Conservation (phyloP, 2,888 invertebrate genomes). For the Allolobophora icterica region DNA sequence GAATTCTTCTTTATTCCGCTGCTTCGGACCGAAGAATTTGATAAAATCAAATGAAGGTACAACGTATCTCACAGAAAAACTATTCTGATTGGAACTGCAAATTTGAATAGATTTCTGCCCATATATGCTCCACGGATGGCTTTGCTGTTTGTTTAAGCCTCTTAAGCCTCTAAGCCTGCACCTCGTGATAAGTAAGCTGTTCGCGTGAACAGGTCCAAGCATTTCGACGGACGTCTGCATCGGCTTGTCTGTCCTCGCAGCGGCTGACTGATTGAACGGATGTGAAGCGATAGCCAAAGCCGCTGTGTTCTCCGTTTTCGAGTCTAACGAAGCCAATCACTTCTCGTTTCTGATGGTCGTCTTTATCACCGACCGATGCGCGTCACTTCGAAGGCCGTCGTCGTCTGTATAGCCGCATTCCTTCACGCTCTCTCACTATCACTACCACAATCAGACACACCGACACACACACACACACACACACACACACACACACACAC, state of each 20-base stretch:
- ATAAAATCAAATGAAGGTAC: background rate
- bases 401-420: background rate
- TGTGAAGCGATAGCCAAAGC: background rate
- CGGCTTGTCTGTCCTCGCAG: background rate
- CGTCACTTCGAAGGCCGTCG: background rate
- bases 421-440: background rate
- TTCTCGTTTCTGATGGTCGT: background rate
- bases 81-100: background rate
- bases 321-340: constrained; percentile 12
- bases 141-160: background rate
- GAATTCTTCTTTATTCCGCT: background rate
- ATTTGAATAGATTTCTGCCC: background rate
- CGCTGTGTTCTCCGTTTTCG: background rate
- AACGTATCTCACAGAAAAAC: background rate
- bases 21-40: background rate
- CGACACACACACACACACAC: background rate
- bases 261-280: constrained; percentile 2
- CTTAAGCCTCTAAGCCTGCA: background rate
- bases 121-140: background rate
- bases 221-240: background rate
- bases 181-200: constrained; percentile 17
- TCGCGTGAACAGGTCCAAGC: background rate
- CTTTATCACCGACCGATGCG: background rate
- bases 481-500: background rate
- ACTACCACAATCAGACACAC: background rate